Evolutionary conservation across 2,113 vertebrate genomes (phyloP), one percentile per base, ranked within the genome.

Genomic region (Loxodonta africana): DNA sequence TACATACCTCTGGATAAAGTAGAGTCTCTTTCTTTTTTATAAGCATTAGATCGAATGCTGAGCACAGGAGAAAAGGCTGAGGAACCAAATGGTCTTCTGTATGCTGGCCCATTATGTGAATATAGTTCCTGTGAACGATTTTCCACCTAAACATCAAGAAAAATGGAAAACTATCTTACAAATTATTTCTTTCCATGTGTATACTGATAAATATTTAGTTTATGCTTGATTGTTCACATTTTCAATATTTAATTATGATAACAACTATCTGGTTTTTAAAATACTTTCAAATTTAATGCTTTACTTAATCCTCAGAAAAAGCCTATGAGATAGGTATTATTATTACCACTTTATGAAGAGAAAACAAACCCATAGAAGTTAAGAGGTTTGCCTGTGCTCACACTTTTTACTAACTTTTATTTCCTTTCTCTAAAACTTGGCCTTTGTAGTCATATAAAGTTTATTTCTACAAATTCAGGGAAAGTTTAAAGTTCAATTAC

Each of bases 1-100:
- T 62, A 5, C 51, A 60, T 97, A 97, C 96, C 95, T 97, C 33
- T 57, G 89, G 80, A 57, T 57, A 71, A 78, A 92, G n/a, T 6
- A 60, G 78, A 78, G 33, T 78, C 88, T 73, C 73, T 83, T 94
- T 83, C 77, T n/a, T 86, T 88, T 62, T 71, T 46, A n/a, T 44
- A 81, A 51, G 74, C 62, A 30, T 37, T 77, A 57, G 89, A n/a
- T 15, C 86, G 89, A 63, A 8, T 30, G 53, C 17, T 51, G 48
- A 33, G 1, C 46, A 1, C 6, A 77, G 94, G 37, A 97, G 57
- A 71, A 41, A 88, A 62, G 77, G 44, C 1, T 57, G 88, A 65
- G 33, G 93, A 60, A 14, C 17, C 7, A 7, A 11, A 0, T 44
- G 37, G 18, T 77, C 44, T 76, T 93, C 71, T 65, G 46, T 0